Percentiles rank a stretch among this genome's conserved stretches.
These are phyloP conservation scores for Antrozous pallidus DNA, from an alignment of 2,797 vertebrate genomes.

Conservation along the genomic window DNA sequence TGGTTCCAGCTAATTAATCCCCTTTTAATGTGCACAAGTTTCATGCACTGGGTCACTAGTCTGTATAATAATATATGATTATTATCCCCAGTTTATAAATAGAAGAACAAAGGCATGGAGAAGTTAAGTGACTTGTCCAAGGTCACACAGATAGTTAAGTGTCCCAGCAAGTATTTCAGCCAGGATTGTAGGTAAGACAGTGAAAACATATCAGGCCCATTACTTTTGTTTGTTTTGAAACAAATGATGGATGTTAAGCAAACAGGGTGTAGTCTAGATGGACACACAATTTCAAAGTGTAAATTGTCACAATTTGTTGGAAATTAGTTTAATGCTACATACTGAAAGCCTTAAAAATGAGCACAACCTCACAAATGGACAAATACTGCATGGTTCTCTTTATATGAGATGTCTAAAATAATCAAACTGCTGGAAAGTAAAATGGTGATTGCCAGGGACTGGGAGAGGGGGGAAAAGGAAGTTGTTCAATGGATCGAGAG, in stretches of 20 bases:
- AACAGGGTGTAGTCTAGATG: not conserved
- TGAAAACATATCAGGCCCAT: not conserved
- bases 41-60: too few species aligned
- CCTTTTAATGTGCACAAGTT: too few species aligned
- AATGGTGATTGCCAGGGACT: not conserved
- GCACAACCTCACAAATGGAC: not conserved
- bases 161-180: not conserved
- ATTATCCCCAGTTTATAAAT: not conserved
- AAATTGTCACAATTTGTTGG: not conserved
- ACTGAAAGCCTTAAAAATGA: slow-evolving; percentile 2
- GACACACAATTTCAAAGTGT: not conserved
- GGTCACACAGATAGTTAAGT: not conserved
- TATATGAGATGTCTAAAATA: not conserved
- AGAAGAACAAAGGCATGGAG: not conserved
- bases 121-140: not conserved
- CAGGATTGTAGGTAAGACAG: not conserved
- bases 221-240: not conserved
- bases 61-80: not conserved
- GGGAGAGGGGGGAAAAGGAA: not conserved
- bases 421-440: not conserved
- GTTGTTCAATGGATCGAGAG: not conserved
- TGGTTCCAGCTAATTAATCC: too few species aligned
- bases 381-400: not conserved
- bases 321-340: not conserved
- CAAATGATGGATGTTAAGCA: not conserved